These are phyloP conservation scores for Drosophila ustulata DNA, from an alignment of 2,888 invertebrate genomes.

Conservation along the genomic window DNA sequence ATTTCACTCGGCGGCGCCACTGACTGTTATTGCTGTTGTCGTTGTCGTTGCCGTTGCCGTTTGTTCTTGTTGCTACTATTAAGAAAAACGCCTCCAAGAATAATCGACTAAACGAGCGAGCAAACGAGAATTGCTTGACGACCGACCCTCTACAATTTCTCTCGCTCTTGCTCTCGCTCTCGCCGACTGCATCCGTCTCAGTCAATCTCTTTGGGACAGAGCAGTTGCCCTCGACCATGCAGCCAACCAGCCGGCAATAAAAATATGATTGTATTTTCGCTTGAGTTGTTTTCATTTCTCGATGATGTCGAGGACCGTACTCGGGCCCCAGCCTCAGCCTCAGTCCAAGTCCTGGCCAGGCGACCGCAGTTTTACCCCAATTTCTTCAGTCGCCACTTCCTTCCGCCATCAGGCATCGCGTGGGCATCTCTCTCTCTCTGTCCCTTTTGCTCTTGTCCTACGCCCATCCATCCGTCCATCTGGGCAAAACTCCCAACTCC, in stretches of 20 bases:
- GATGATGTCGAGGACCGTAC: slow-evolving; percentile 73
- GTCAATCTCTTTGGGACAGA: slow-evolving; percentile 6
- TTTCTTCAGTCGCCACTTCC: slow-evolving; percentile 63
- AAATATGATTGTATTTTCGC: slow-evolving; percentile 84
- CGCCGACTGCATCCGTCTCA: slow-evolving; percentile 5
- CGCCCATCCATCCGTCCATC: slow-evolving; percentile 4
- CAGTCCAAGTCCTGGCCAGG: slow-evolving; percentile 11
- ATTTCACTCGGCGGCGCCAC: slow-evolving; percentile 70
- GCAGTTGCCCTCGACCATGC: slow-evolving; percentile 58
- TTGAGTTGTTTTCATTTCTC: slow-evolving; percentile 83
- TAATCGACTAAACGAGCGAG: slow-evolving; percentile 76
- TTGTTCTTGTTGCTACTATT: slow-evolving; percentile 67
- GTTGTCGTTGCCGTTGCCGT: slow-evolving; percentile 42
- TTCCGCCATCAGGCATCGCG: slow-evolving; percentile 33
- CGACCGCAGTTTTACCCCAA: slow-evolving; percentile 66
- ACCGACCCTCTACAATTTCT: slow-evolving; percentile 33
- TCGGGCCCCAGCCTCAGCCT: slow-evolving; percentile 9
- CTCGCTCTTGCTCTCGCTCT: slow-evolving; percentile 2
- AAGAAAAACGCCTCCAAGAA: slow-evolving; percentile 82
- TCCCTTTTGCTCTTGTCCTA: background rate
- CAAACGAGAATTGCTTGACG: slow-evolving; percentile 62
- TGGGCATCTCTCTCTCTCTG: background rate
- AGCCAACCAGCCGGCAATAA: slow-evolving; percentile 82
- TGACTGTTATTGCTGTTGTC: slow-evolving; percentile 67
- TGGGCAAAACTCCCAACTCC: slow-evolving; percentile 21